These are phyloP conservation scores for Armadillidium nasatum DNA, from an alignment of 1,140 invertebrate species.

Conservation along the genomic window DNA sequence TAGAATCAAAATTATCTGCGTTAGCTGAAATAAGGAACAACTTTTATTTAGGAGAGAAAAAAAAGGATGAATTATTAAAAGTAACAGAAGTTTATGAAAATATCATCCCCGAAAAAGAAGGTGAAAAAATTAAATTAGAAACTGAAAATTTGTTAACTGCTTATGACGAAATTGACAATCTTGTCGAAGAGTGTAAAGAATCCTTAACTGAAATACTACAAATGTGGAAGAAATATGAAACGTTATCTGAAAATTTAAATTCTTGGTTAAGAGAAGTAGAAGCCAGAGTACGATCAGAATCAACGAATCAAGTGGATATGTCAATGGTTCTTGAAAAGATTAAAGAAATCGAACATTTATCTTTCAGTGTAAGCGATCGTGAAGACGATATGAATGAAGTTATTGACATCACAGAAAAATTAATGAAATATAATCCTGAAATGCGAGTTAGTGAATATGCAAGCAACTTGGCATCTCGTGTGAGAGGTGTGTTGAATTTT, in stretches of 20 bases:
- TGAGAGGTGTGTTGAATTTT: constrained; percentile 69
- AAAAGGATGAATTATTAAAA: constrained; percentile 44
- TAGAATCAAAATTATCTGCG: constrained; percentile 83
- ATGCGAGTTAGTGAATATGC: constrained; percentile 73
- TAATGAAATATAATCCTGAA: constrained; percentile 71
- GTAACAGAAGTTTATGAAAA: constrained; percentile 42
- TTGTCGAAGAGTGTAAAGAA: constrained; percentile 56
- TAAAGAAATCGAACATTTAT: constrained; percentile 60
- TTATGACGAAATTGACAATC: constrained; percentile 57
- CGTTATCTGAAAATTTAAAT: constrained; percentile 66
- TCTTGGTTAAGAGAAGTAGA: constrained; percentile 84
- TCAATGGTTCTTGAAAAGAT: constrained; percentile 67
- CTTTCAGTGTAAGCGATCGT: constrained; percentile 61
- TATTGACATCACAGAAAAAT: constrained; percentile 62
- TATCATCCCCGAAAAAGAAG: constrained; percentile 42
- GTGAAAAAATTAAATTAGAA: constrained; percentile 43
- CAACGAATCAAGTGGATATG: constrained; percentile 63
- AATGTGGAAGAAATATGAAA: constrained; percentile 75
- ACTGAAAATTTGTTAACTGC: constrained; percentile 56
- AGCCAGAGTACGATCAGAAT: constrained; percentile 67
- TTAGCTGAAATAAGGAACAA: constrained; percentile 69
- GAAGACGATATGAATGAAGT: constrained; percentile 63
- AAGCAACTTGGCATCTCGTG: constrained; percentile 67
- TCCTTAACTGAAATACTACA: constrained; percentile 52
- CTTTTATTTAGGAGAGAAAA: constrained; percentile 54